Conservation (phyloP, 2,888 invertebrate genomes). For the Amphipyra berbera region DNA sequence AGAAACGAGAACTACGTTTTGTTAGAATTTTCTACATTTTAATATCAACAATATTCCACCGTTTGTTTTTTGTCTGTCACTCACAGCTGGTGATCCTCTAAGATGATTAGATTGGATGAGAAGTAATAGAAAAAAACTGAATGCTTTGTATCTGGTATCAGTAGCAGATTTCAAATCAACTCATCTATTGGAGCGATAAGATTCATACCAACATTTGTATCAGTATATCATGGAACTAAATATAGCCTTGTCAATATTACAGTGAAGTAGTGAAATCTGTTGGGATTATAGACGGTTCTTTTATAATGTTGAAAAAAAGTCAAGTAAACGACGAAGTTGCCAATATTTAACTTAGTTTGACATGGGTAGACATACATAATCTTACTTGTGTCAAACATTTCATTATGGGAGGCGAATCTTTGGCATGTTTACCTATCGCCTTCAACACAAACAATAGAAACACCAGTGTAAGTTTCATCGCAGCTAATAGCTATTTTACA, state of each 20-base stretch:
- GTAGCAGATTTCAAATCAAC: conserved; percentile 20
- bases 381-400: conserved; percentile 5
- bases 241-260: no score
- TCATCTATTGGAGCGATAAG: conserved; percentile 23
- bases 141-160: conserved; percentile 7
- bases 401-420: conserved; percentile 10
- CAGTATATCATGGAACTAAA: no score
- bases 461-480: conserved; percentile 2
- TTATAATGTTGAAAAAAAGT: background rate
- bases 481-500: conserved; percentile 17
- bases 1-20: conserved; percentile 21
- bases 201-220: conserved; percentile 7
- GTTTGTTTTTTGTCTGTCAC: conserved; percentile 1
- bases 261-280: background rate
- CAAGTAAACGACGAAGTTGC: background rate
- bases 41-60: background rate
- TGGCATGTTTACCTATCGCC: background rate
- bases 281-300: background rate
- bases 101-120: background rate
- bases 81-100: no score
- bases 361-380: conserved; percentile 14
- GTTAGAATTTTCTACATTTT: conserved; percentile 5
- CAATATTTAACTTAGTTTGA: conserved; percentile 4
- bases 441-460: conserved; percentile 25
- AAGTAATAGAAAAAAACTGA: conserved; percentile 1